Evolutionary conservation across 2,888 invertebrate genomes (phyloP), one percentile per base, ranked within the genome.

Genomic region (Trichopria drosophilae): DNA sequence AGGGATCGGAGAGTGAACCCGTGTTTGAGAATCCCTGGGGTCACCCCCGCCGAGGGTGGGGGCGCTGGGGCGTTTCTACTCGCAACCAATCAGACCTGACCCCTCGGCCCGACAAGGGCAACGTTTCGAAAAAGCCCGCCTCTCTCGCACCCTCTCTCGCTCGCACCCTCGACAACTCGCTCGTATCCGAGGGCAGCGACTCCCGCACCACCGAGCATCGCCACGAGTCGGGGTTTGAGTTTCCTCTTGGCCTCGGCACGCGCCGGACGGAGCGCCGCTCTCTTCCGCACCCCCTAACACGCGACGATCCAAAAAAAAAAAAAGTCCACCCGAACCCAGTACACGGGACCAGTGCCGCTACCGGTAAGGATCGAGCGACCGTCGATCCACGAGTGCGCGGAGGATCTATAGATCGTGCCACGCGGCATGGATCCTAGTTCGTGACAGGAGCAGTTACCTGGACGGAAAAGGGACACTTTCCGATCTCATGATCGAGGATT

Each of bases 41-140:
- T 55, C 54, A 47, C 43, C 44, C 55, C 60, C 64, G 62, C 62
- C 61, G 57, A 59, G 52, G 52, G 50, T 52, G 55, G 52, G 48
- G 42, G 48, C 28, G 4, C 48, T 36, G 42, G 61, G 63, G 65
- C 62, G 63, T 53, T 34, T 20, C 52, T 45, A n/a, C 10, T 9
- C 1, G n/a, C 32, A 41, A 35, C 64, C 62, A 64, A 64, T 63
- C 40, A 34, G 32, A 12, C 37, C 10, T 39, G 40, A 51, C 29
- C 41, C 42, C 46, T 50, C 51, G 42, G 28, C 47, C 46, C 45
- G 40, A 46, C 40, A 18, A 43, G 48, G 43, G 52, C 40, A 45
- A 32, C 28, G 29, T 31, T 52, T 16, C 34, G 35, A 12, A 22
- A 31, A 37, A 39, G 51, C 26, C 34, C 29, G 32, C 39, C 48